These are phyloP conservation scores for Telmatherina bonti DNA, from an alignment of 2,797 vertebrate genomes.

Conservation along the genomic window DNA sequence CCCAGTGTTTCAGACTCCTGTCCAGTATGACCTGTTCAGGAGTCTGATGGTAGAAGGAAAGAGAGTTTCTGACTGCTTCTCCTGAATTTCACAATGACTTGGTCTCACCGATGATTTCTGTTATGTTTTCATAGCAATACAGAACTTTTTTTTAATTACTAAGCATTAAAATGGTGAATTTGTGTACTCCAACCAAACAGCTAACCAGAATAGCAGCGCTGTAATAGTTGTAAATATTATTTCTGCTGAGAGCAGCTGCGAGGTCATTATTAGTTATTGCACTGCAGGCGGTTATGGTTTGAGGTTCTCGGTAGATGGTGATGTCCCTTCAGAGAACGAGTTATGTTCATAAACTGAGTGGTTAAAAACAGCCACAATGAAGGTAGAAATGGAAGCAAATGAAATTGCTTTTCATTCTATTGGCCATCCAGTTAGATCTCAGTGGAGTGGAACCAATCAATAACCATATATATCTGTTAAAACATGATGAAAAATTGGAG, in stretches of 20 bases:
- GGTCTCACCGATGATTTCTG: too few species aligned
- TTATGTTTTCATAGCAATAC: neutral
- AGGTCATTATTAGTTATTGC: slow-evolving; percentile 55
- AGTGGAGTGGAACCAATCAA: slow-evolving; percentile 40
- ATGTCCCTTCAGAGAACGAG: slow-evolving; percentile 33
- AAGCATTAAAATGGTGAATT: slow-evolving; percentile 65
- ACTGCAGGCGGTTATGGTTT: slow-evolving; percentile 40
- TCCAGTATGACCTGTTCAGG: too few species aligned
- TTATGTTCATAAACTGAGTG: slow-evolving; percentile 11
- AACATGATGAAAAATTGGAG: slow-evolving; percentile 18
- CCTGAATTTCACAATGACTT: too few species aligned
- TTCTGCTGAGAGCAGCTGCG: slow-evolving; percentile 12
- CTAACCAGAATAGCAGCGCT: too few species aligned
- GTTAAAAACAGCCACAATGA: slow-evolving; percentile 36
- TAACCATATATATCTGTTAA: slow-evolving; percentile 54
- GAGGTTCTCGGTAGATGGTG: slow-evolving; percentile 26
- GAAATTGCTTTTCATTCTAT: slow-evolving; percentile 43
- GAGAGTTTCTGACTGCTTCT: too few species aligned
- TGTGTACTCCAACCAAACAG: slow-evolving; percentile 40
- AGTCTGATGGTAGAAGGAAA: too few species aligned
- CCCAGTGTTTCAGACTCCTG: too few species aligned
- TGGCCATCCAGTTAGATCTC: slow-evolving; percentile 35
- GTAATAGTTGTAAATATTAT: slow-evolving; percentile 53
- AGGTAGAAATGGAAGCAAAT: slow-evolving; percentile 18
- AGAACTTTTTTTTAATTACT: too few species aligned